These are phyloP conservation scores for Mus caroli DNA, from an alignment of 2,797 vertebrate species.

Conservation along the genomic window DNA sequence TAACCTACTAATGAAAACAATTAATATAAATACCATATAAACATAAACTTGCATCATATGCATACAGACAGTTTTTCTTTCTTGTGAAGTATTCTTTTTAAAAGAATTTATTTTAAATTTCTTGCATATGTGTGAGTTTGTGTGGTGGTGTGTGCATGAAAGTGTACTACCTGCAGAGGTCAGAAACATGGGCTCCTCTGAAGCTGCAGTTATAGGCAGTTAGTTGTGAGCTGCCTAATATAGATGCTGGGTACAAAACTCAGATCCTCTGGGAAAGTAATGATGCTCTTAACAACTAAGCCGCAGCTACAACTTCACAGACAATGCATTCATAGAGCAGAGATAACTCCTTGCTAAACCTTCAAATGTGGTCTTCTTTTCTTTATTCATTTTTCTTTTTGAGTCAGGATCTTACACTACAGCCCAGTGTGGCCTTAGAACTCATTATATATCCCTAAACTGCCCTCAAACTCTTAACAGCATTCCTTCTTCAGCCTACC, in stretches of 20 bases:
- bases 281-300: not conserved
- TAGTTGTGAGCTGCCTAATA: not conserved
- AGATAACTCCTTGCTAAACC: not conserved
- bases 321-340: not conserved
- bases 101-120: not conserved
- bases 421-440: not conserved
- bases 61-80: not conserved
- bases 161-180: not conserved
- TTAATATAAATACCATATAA: constrained; percentile 51
- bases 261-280: not conserved
- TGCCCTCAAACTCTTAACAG: not conserved
- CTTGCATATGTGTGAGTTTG: not conserved
- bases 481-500: not conserved
- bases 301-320: not conserved
- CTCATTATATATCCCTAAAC: not conserved
- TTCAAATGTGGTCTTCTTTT: not conserved
- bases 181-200: not conserved
- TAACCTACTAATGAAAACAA: not conserved
- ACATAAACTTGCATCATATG: not conserved
- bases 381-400: not conserved
- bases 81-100: not conserved
- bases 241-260: not conserved
- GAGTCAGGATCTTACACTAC: not conserved
- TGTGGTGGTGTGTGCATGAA: not conserved
- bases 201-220: not conserved